Evolutionary conservation across 2,888 invertebrate species (phyloP).

Genomic region (Idaea dimidiata): DNA sequence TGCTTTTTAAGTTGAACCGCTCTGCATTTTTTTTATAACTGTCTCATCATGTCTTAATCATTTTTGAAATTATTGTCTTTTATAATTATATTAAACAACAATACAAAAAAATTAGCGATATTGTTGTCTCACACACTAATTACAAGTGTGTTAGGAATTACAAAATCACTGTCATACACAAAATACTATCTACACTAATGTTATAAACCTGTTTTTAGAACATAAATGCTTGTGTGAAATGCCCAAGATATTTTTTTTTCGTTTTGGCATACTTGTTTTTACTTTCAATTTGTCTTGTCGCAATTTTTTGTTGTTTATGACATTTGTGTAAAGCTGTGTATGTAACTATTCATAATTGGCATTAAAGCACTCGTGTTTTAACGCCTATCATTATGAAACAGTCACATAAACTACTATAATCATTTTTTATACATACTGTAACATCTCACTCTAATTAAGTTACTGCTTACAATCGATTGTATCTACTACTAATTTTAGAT

Average conservation of each 20-base stretch:
- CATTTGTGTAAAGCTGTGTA: no score
- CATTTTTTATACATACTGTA: background rate
- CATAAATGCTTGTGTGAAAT: no score
- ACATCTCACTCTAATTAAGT: background rate
- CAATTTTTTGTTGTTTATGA: no score
- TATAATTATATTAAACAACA: background rate
- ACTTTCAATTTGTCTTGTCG: no score
- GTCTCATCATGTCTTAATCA: background rate
- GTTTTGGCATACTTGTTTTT: no score
- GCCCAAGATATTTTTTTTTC: background rate
- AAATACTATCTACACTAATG: background rate
- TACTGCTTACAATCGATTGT: conserved; percentile 21
- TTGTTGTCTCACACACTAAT: background rate
- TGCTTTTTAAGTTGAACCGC: conserved; percentile 59
- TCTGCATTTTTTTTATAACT: conserved; percentile 69
- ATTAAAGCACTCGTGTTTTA: no score
- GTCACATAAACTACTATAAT: no score
- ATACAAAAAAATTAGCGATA: background rate
- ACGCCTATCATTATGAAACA: no score
- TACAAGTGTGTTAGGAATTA: background rate
- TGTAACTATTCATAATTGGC: no score
- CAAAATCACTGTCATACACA: background rate
- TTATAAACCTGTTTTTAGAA: no score
- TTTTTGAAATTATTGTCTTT: background rate
- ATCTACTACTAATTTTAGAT: conserved; percentile 17